These are phyloP conservation scores for Lacerta agilis DNA, from an alignment of 2,797 vertebrate species.

Conservation along the genomic window DNA sequence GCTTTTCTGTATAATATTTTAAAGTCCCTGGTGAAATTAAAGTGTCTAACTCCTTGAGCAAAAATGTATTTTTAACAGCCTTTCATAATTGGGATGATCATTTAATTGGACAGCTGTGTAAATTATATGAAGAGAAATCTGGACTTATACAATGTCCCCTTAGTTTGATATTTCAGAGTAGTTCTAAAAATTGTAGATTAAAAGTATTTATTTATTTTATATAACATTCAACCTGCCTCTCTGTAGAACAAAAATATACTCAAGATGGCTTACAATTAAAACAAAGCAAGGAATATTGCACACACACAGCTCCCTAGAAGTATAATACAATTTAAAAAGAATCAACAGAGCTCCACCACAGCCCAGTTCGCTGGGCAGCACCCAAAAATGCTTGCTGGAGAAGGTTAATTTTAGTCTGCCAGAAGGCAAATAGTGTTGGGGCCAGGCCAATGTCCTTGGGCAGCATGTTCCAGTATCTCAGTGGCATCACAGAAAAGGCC, in stretches of 20 bases:
- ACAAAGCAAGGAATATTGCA: not conserved
- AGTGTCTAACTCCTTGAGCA: slow-evolving; percentile 42
- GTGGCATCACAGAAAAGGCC: not conserved
- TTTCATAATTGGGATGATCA: slow-evolving; percentile 20
- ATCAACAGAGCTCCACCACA: not conserved
- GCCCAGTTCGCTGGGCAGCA: not conserved
- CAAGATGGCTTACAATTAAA: not conserved
- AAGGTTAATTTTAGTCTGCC: not conserved
- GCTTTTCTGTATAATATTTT: slow-evolving; percentile 60
- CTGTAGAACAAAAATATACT: not conserved
- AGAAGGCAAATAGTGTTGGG: not conserved
- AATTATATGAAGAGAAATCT: slow-evolving; percentile 54
- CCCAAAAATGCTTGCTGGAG: not conserved
- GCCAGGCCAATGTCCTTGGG: not conserved
- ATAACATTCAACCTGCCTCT: not conserved
- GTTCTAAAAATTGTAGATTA: not conserved
- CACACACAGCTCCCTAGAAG: not conserved
- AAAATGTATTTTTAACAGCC: slow-evolving; percentile 42
- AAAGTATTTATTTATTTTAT: not conserved
- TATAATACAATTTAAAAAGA: not conserved
- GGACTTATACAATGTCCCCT: slow-evolving; percentile 41
- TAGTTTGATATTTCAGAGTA: slow-evolving; percentile 17
- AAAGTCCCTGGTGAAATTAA: slow-evolving; percentile 62
- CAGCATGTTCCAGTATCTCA: not conserved
- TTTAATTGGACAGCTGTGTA: slow-evolving; percentile 29